Conservation (phyloP, 2,797 vertebrate genomes). For the Harpagifer antarcticus region DNA sequence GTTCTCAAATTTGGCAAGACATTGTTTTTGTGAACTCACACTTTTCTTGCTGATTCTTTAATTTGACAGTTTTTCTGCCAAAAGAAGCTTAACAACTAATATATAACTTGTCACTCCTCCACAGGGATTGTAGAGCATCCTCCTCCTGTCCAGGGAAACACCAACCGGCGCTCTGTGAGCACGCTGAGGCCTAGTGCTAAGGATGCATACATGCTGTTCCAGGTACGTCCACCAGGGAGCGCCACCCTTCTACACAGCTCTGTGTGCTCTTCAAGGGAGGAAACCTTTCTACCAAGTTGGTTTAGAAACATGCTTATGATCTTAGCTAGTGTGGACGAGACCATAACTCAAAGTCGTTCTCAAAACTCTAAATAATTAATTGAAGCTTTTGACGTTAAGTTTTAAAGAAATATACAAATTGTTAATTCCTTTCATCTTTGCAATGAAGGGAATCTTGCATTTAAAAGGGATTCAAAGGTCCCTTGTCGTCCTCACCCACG, state of each 20-base stretch:
- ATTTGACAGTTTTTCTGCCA: not conserved
- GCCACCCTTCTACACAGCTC: conserved; percentile 22
- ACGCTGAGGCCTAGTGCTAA: conserved; percentile 97
- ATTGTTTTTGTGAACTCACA: not conserved
- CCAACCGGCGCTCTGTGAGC: conserved; percentile 94
- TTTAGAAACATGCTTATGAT: conserved; percentile 19
- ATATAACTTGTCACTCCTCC: not conserved
- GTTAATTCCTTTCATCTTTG: conserved; percentile 15
- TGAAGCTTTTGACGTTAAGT: not conserved
- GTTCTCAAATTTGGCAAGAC: too few relatives aligned
- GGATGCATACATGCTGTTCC: conserved; percentile 99
- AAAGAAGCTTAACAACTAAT: not conserved
- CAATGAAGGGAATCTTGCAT: not conserved
- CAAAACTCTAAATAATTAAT: not conserved
- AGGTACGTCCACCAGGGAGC: conserved; percentile 87
- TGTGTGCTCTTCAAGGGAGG: too few relatives aligned
- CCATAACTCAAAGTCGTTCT: not conserved
- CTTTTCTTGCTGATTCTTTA: not conserved
- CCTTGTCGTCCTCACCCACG: conserved; percentile 7
- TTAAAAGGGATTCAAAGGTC: conserved; percentile 6
- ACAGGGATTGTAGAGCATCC: conserved; percentile 89
- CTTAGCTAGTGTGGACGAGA: not conserved
- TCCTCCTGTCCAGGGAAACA: conserved; percentile 91
- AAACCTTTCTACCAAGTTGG: not conserved
- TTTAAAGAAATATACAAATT: conserved; percentile 1